Base-by-base conservation (phyloP, 2,888 invertebrate genomes). In the Drosophila barbarae region DNA sequence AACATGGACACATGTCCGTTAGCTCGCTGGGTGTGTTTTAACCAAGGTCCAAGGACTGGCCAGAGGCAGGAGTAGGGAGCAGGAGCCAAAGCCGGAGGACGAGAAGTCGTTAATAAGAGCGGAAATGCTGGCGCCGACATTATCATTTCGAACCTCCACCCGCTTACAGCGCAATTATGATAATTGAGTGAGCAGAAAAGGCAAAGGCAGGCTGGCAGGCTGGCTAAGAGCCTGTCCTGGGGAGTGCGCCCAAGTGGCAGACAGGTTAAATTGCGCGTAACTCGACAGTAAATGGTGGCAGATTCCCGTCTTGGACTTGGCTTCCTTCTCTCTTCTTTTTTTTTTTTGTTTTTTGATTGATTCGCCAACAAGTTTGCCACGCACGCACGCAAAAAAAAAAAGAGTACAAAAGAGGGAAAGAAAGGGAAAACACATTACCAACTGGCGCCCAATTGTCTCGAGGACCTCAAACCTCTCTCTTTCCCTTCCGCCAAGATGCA, bases 111-210 rank as follows among this genome's bases (percentile, higher is more conserved):
- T 83, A 85, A 84, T 83, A 84, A 73, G 72, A 73, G 73, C 78
- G 86, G 85, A 86, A 84, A 81, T 84, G 69, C 81, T 86, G 84
- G 84, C 84, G 84, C 84, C 86, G 79, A 76, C 76, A 81, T 81
- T 81, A 83, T 85, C 85, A 83, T 83, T 85, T 75, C 66, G 4
- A 68, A 69, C 69, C 67, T 53, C 47, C 46, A 34, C 59, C 55
- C 49, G 35, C 49, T 51, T 51, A 56, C 71, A 34, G 64, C 53
- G 69, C 85, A 84, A 80, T 80, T 80, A 84, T 80, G 67, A 82
- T 80, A 84, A 80, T 84, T 84, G 83, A 76, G 72, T 64, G 71
- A 64, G 56, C 65, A 42, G 71, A 46, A 59, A 56, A 55, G 23
- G 35, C 28, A 15, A 23, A 23, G 61, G 35, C 56, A 26, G 21